These are phyloP conservation scores for Euphonia xanthogaster DNA, from an alignment of 2,797 vertebrate genomes.

Conservation along the genomic window DNA sequence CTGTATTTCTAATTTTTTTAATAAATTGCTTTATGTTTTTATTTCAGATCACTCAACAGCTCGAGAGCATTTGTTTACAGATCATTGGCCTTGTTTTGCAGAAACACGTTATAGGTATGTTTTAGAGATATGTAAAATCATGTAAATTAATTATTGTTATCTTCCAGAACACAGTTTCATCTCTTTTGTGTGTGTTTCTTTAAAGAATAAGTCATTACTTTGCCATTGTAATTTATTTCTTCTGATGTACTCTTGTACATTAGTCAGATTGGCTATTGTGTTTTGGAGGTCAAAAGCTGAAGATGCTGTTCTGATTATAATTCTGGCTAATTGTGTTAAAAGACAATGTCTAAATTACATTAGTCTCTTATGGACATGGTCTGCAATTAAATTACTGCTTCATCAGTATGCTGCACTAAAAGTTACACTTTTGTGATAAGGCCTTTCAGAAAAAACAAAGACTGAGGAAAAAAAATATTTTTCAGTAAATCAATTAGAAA, in stretches of 20 bases:
- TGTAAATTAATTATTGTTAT: neutral
- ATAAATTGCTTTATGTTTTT: neutral
- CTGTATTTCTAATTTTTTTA: neutral
- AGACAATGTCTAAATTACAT: neutral
- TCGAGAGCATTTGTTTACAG: constrained; percentile 96
- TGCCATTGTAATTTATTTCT: neutral
- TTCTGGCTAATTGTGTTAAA: neutral
- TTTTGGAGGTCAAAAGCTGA: neutral
- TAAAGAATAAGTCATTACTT: neutral
- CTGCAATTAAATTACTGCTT: neutral
- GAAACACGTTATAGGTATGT: constrained; percentile 96
- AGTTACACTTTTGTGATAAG: neutral
- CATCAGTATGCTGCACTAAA: neutral
- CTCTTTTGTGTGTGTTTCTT: neutral
- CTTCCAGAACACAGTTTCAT: neutral
- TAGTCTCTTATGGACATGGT: neutral
- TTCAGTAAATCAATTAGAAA: neutral
- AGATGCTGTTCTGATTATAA: neutral
- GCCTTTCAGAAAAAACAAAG: neutral
- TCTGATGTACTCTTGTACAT: neutral
- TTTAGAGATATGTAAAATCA: neutral
- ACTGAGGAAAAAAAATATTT: neutral
- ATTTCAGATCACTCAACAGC: constrained; percentile 90
- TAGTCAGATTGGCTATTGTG: neutral
- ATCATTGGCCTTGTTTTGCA: constrained; percentile 96